Percentiles rank a stretch among this genome's conserved stretches.
These are phyloP conservation scores for Drosophila orena DNA, from an alignment of 1,140 invertebrate genomes.

Conservation along the genomic window DNA sequence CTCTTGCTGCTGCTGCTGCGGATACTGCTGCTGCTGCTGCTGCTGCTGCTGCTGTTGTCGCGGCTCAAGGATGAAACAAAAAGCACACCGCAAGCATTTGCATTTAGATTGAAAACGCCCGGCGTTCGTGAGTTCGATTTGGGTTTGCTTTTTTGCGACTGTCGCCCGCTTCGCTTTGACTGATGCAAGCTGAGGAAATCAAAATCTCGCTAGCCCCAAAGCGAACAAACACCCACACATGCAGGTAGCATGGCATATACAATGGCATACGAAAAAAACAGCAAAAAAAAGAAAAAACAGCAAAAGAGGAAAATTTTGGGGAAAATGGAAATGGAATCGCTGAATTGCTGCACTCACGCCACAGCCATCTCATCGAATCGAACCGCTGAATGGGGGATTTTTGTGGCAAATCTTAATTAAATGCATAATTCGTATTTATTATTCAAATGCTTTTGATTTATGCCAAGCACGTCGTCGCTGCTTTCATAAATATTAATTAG, in stretches of 20 bases:
- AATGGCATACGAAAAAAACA: too few species aligned
- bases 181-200: constrained; percentile 75
- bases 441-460: constrained; percentile 79
- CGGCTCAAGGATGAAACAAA: constrained; percentile 55
- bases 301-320: too few species aligned
- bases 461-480: constrained; percentile 55
- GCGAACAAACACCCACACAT: constrained; percentile 19
- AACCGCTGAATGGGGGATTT: constrained; percentile 11
- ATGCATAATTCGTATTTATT: constrained; percentile 82
- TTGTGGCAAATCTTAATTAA: constrained; percentile 77
- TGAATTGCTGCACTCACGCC: constrained; percentile 29
- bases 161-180: constrained; percentile 38
- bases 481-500: constrained; percentile 78
- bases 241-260: constrained; percentile 35
- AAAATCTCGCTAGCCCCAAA: constrained; percentile 51
- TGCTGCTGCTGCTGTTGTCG: constrained; percentile 21
- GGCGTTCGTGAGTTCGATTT: constrained; percentile 42
- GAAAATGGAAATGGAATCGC: constrained; percentile 34
- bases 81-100: constrained; percentile 72
- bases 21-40: constrained; percentile 7
- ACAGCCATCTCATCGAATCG: too few species aligned
- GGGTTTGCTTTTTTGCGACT: constrained; percentile 29
- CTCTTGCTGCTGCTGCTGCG: constrained; percentile 5
- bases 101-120: constrained; percentile 80
- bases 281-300: constrained; percentile 7